phyloP scores from a whole-genome alignment of 1,140 invertebrate species.

The Palaemon carinicauda region DNA sequence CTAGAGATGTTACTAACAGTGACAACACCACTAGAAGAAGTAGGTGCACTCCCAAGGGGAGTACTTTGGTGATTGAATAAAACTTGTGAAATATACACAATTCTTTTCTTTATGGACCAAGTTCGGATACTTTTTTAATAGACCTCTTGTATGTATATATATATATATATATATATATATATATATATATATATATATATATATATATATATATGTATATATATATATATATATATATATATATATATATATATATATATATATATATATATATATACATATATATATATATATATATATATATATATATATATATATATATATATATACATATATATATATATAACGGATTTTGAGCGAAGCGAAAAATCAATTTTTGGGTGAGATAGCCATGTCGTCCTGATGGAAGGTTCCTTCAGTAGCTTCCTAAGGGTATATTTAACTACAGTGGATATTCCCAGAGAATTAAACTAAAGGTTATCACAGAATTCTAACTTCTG shows the following conservation, averaged over 20 bases:
- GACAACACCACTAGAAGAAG: background rate
- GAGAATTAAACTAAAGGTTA: no score
- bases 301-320: slow-evolving; percentile 2
- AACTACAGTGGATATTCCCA: no score
- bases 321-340: background rate
- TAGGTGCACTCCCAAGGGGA: background rate
- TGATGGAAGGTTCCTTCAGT: no score
- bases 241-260: background rate
- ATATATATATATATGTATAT: background rate
- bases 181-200: background rate
- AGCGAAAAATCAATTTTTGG: no score
- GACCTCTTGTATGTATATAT: background rate
- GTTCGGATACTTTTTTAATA: background rate
- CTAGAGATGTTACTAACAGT: background rate
- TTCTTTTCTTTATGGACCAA: background rate
- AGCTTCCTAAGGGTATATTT: no score
- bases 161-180: slow-evolving; percentile 7
- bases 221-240: background rate
- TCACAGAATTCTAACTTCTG: no score
- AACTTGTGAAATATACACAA: background rate
- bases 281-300: background rate
- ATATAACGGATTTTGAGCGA: background rate
- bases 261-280: background rate
- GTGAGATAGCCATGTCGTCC: no score
- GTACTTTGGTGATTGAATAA: background rate